phyloP scores from a whole-genome alignment of 2,797 vertebrate genomes.

The Macrochelys suwanniensis region DNA sequence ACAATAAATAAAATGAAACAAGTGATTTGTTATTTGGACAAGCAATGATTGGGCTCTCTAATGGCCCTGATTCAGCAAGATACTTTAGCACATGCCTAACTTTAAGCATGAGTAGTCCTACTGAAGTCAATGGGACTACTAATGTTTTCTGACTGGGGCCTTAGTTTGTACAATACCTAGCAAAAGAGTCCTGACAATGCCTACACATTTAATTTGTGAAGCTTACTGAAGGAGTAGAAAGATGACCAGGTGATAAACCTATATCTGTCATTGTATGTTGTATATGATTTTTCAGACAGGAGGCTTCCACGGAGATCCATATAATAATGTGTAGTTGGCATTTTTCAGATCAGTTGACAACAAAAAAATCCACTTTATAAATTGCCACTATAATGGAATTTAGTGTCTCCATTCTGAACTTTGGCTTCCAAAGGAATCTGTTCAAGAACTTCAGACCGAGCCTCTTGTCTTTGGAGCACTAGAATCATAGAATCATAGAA shows the following conservation, averaged over 20 bases:
- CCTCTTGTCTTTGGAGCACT: too few species aligned
- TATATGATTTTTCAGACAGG: background rate
- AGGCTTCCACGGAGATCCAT: background rate
- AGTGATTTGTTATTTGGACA: background rate
- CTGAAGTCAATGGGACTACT: background rate
- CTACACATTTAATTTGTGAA: background rate
- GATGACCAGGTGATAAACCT: background rate
- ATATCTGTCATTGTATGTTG: background rate
- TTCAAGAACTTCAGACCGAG: too few species aligned
- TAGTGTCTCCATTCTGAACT: too few species aligned
- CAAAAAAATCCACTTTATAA: too few species aligned
- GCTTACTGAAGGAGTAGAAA: background rate
- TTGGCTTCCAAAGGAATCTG: too few species aligned
- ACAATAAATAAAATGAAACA: background rate
- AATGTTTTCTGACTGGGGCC: background rate
- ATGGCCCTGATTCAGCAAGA: background rate
- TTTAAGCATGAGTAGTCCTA: background rate
- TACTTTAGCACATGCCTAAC: rapidly evolving
- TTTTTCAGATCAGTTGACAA: too few species aligned
- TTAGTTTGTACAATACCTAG: background rate
- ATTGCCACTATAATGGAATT: too few species aligned
- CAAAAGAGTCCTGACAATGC: background rate
- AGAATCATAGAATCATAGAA: too few species aligned
- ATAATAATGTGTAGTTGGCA: too few species aligned
- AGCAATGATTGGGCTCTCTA: background rate